A percentile compares a stretch with the other conserved stretches of the same genome.
Evolutionary conservation across 2,113 vertebrate genomes (phyloP).

Genomic region (Gambusia holbrooki): DNA sequence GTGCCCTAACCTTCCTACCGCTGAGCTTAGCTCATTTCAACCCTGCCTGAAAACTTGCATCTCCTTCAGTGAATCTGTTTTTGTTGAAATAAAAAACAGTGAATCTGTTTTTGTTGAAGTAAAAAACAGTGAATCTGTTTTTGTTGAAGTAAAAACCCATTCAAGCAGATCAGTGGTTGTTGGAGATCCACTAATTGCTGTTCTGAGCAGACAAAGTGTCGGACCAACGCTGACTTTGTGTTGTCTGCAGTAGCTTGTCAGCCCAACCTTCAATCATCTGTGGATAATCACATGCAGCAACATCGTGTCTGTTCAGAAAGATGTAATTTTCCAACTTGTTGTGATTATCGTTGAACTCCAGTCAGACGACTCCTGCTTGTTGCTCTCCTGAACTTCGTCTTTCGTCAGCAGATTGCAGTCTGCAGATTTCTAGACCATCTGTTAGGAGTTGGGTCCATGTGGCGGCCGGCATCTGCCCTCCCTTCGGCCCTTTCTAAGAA

Average conservation of each 20-base stretch:
- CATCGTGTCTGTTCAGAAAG: not conserved
- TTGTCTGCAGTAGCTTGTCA: constrained; percentile 5
- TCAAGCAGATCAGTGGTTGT: constrained; percentile 7
- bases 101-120: too few relatives aligned
- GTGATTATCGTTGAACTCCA: constrained; percentile 1
- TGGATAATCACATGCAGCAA: not conserved
- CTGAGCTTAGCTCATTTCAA: too few relatives aligned
- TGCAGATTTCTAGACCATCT: constrained; percentile 37
- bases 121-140: too few relatives aligned
- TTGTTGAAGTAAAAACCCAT: too few relatives aligned
- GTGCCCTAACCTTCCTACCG: too few relatives aligned
- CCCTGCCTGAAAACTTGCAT: too few relatives aligned
- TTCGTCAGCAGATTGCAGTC: not conserved
- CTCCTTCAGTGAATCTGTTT: too few relatives aligned
- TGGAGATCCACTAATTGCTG: constrained; percentile 13
- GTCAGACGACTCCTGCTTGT: constrained; percentile 2
- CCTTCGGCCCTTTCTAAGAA: constrained; percentile 34
- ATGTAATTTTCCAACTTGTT: not conserved
- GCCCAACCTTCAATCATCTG: constrained; percentile 4
- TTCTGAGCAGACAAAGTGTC: constrained; percentile 14
- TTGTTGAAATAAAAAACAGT: too few relatives aligned
- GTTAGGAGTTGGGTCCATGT: constrained; percentile 45
- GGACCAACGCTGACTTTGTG: not conserved
- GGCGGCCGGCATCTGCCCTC: constrained; percentile 47
- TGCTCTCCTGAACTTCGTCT: constrained; percentile 7